phyloP scores from a whole-genome alignment of 2,888 invertebrate species.

The Malacosoma neustria region DNA sequence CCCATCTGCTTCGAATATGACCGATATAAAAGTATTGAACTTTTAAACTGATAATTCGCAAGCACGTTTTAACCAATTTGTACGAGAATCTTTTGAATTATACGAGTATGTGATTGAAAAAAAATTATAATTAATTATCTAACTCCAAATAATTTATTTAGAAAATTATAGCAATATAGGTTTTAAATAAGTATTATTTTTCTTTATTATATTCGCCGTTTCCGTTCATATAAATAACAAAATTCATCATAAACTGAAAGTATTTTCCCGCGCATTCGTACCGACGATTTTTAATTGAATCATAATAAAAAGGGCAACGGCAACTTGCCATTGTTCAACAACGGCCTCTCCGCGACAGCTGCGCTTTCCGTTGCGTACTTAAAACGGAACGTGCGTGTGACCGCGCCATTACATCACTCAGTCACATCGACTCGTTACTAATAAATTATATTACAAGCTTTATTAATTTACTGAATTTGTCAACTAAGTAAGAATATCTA shows the following conservation, averaged over 20 bases:
- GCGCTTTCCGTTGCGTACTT: constrained; percentile 30
- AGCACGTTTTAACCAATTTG: too few species aligned
- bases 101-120: too few species aligned
- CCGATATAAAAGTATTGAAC: not conserved
- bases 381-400: constrained; percentile 23
- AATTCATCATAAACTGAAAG: too few species aligned
- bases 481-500: too few species aligned
- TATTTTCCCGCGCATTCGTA: constrained; percentile 2
- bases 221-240: too few species aligned
- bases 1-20: not conserved
- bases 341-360: constrained; percentile 32
- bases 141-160: too few species aligned
- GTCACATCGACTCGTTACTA: not conserved
- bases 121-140: too few species aligned
- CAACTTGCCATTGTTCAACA: constrained; percentile 19
- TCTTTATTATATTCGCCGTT: too few species aligned
- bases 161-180: too few species aligned
- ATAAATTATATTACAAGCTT: not conserved
- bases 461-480: not conserved
- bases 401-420: constrained; percentile 6
- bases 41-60: too few species aligned
- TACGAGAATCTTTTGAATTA: too few species aligned
- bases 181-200: too few species aligned
- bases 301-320: constrained; percentile 39
- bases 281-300: constrained; percentile 32